Base-by-base conservation (phyloP, 2,797 vertebrate genomes). In the Acrocephalus scirpaceus region DNA sequence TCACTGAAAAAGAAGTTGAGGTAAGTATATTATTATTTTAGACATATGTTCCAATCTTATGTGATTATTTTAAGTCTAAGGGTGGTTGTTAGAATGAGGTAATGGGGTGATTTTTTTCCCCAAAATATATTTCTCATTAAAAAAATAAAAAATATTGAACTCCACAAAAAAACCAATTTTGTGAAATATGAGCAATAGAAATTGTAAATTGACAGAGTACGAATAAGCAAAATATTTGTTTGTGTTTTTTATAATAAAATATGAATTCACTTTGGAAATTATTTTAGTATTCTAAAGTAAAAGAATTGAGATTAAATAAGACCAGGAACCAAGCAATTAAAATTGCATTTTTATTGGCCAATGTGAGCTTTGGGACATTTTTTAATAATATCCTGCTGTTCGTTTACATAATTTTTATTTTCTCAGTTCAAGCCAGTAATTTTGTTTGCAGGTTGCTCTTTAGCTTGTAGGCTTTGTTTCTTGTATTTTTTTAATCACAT, bases 1-100 rank as follows among this genome's bases (percentile, higher is more conserved):
- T 99, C 92, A 99, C 98, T 61, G 99, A 99, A 97, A 99, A 99
- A 98, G 99, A 99, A 98, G 98, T 99, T 75, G 99, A 99, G 98
- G 99, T 99, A 97, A 97, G 99, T 98, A 87, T 72, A 32, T 82
- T 38, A 19, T 40, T 67, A 16, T 60, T 87, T 88, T 72, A 53
- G 26, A 50, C 3, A 20, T 23, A 29, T 34, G 8, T 15, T 26
- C 65, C 30, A 44, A 44, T 66, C 79, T 32, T 44, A 38, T 45
- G 36, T 67, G 17, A 16, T 45, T 80, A 36, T 13, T 61, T 4
- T 45, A 74, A 88, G 21, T 40, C 30, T 32, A 73, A 88, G 19
- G 2, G 2, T 64, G 11, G 3, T 50, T 90, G 44, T 44, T 83
- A 88, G 38, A 88, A 65, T 23, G 6, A 56, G 16, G 4, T 38